A percentile compares a stretch with the other conserved stretches of the same genome.
Conservation (phyloP, 2,113 vertebrate species). For the Peucedramus taeniatus region DNA sequence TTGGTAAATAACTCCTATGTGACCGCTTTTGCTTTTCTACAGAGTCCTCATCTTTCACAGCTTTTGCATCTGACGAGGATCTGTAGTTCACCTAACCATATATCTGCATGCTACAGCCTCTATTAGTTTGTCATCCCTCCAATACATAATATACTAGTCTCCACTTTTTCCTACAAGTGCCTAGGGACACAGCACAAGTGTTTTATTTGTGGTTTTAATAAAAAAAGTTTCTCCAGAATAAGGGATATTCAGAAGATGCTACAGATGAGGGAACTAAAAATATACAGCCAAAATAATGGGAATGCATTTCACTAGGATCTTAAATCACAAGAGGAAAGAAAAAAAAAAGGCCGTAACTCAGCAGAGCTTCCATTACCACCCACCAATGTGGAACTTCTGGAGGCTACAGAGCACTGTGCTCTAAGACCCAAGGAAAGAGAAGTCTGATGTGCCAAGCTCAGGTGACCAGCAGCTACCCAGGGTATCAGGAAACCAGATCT, state of each 20-base stretch:
- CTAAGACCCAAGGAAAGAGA: background rate
- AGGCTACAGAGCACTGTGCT: background rate
- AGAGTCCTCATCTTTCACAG: conserved; percentile 6
- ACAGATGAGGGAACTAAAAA: background rate
- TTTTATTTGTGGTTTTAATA: conserved; percentile 6
- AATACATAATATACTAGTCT: background rate
- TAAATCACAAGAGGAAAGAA: background rate
- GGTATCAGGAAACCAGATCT: background rate
- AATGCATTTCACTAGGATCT: background rate
- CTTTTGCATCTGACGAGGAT: background rate
- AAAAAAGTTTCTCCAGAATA: background rate
- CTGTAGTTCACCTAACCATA: background rate
- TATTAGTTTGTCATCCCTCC: background rate
- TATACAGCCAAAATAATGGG: background rate
- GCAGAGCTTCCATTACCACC: background rate
- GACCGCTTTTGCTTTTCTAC: background rate
- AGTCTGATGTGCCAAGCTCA: background rate
- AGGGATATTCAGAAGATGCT: background rate
- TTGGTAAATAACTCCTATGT: background rate
- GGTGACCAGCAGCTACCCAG: background rate
- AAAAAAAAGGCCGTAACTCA: too few relatives aligned
- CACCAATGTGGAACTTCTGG: background rate
- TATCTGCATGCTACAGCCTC: background rate
- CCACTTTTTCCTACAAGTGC: background rate
- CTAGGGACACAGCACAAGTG: background rate